phyloP scores from a whole-genome alignment of 2,888 invertebrate genomes.

The Tenodera sinensis region DNA sequence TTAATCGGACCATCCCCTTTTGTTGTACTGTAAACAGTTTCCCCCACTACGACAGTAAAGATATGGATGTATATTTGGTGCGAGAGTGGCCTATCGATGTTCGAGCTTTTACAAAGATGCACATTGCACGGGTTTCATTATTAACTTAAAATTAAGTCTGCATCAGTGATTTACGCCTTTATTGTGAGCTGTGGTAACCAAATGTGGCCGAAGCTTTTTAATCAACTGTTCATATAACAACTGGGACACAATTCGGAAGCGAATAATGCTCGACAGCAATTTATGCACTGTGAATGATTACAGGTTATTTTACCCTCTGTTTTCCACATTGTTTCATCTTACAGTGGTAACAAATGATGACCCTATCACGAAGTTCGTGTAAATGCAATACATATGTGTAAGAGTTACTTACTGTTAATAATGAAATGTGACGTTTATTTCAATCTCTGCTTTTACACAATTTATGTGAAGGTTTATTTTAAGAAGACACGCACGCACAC shows the following conservation, averaged over 20 bases:
- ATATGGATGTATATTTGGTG: not conserved
- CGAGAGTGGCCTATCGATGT: not conserved
- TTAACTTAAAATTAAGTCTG: not conserved
- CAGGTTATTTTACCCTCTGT: not conserved
- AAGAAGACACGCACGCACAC: too few relatives aligned
- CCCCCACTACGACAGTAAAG: not conserved
- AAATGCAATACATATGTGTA: not conserved
- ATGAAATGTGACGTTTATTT: too few relatives aligned
- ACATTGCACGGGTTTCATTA: not conserved
- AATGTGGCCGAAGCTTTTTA: not conserved
- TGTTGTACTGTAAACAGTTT: not conserved
- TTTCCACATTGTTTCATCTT: not conserved
- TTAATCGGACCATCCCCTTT: constrained; percentile 2
- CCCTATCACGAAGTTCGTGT: not conserved
- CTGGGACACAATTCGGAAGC: not conserved
- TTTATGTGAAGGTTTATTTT: too few relatives aligned
- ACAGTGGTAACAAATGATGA: not conserved
- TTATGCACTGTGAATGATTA: not conserved
- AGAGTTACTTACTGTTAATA: too few relatives aligned
- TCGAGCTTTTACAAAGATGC: not conserved
- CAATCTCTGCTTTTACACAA: too few relatives aligned
- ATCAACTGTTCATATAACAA: not conserved
- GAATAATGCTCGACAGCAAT: not conserved
- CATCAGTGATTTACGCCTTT: not conserved
- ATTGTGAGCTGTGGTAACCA: not conserved